Conservation (phyloP, 2,797 vertebrate genomes). For the Sylvilagus floridanus region DNA sequence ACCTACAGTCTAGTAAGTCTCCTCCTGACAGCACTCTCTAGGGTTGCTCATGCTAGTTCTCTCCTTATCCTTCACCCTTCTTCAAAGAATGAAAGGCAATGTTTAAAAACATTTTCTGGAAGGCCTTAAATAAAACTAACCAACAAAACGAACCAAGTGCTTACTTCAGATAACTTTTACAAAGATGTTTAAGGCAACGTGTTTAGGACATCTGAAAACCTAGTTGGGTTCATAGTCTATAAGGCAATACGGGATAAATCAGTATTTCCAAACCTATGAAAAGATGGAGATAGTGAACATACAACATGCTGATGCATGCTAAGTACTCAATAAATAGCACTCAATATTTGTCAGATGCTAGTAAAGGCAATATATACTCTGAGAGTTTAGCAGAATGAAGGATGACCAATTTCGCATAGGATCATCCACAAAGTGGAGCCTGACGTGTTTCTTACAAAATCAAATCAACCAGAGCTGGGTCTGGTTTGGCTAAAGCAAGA, state of each 20-base stretch:
- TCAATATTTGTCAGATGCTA: not conserved
- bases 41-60: not conserved
- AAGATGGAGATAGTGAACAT: not conserved
- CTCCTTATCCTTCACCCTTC: not conserved
- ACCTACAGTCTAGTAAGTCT: not conserved
- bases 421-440: not conserved
- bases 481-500: not conserved
- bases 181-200: not conserved
- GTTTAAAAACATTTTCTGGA: slow-evolving; percentile 5
- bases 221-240: not conserved
- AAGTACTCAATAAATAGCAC: not conserved
- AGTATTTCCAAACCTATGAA: not conserved
- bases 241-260: too few species aligned
- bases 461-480: not conserved
- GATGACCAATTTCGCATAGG: not conserved
- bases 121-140: not conserved
- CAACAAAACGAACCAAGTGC: not conserved
- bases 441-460: not conserved
- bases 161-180: not conserved
- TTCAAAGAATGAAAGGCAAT: not conserved
- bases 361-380: not conserved
- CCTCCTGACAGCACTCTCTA: not conserved
- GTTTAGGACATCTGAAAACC: not conserved
- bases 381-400: not conserved
- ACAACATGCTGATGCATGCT: not conserved